Percentiles rank a stretch among this genome's conserved stretches.
Conservation (phyloP, 1,140 invertebrate species). For the Antheraea pernyi region DNA sequence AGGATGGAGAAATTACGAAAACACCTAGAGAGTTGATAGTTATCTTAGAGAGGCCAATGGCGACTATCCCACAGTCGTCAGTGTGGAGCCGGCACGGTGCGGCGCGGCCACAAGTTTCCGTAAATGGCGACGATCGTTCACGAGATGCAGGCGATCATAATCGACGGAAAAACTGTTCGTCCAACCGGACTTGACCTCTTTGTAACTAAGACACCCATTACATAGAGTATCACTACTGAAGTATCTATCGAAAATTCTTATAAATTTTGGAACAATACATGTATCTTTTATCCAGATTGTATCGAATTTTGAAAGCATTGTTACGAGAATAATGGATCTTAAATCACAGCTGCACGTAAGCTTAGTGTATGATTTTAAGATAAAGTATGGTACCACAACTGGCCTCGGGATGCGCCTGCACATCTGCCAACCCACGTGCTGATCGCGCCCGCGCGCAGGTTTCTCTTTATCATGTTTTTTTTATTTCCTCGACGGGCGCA, state of each 20-base stretch:
- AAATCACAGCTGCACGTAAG: slow-evolving; percentile 54
- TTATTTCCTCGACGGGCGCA: slow-evolving; percentile 54
- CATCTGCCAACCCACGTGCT: slow-evolving; percentile 74
- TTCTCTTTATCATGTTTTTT: slow-evolving; percentile 55
- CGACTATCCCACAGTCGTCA: slow-evolving; percentile 73
- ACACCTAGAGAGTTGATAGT: slow-evolving; percentile 57
- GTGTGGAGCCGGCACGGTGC: slow-evolving; percentile 50
- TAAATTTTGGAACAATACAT: slow-evolving; percentile 5
- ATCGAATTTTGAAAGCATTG: slow-evolving; percentile 26
- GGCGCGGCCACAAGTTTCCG: slow-evolving; percentile 44
- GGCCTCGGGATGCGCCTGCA: slow-evolving; percentile 48
- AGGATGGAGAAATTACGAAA: slow-evolving; percentile 58
- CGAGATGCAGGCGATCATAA: slow-evolving; percentile 60
- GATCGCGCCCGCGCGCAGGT: slow-evolving; percentile 54
- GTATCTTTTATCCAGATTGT: slow-evolving; percentile 17
- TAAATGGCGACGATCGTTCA: slow-evolving; percentile 63
- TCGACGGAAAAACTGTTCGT: slow-evolving; percentile 66
- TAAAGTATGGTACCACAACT: slow-evolving; percentile 51
- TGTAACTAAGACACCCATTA: slow-evolving; percentile 35
- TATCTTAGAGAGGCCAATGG: slow-evolving; percentile 50
- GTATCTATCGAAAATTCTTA: background rate
- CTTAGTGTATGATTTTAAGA: slow-evolving; percentile 50
- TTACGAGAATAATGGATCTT: slow-evolving; percentile 52
- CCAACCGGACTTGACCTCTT: slow-evolving; percentile 69
- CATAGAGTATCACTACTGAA: slow-evolving; percentile 16